Evolutionary conservation across 30 jellyfish, hydroid and myxozoan genomes (phyloP).

Genomic region (Aurelia sp.): DNA sequence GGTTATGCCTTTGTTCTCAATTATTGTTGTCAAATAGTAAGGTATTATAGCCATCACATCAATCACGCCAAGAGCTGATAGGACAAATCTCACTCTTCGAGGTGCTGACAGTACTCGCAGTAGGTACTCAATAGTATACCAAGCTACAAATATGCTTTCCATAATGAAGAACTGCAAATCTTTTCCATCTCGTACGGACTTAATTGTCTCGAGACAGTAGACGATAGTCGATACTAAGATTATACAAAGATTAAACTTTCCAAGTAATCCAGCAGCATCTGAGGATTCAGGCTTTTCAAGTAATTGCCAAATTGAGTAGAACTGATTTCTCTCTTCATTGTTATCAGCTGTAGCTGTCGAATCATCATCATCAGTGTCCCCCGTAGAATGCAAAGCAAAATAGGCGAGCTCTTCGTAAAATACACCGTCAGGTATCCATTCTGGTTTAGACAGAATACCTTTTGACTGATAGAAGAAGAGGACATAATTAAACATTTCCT

Average conservation of each 20-base stretch:
- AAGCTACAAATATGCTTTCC: constrained; percentile 51
- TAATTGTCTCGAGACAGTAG: constrained; percentile 67
- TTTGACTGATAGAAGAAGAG: constrained; percentile 67
- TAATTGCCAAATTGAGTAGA: constrained; percentile 35
- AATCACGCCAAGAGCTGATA: constrained; percentile 60
- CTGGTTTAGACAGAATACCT: constrained; percentile 73
- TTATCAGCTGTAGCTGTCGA: constrained; percentile 5
- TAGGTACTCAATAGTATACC: constrained; percentile 65
- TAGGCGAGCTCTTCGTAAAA: constrained; percentile 47
- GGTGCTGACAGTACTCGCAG: constrained; percentile 66
- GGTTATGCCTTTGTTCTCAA: not conserved
- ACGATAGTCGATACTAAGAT: constrained; percentile 53
- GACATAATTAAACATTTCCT: constrained; percentile 41
- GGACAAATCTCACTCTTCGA: constrained; percentile 16
- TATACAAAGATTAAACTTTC: constrained; percentile 33
- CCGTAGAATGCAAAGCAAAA: constrained; percentile 8
- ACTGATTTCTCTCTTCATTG: not conserved
- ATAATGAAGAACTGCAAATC: constrained; percentile 30
- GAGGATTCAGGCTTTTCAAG: constrained; percentile 65
- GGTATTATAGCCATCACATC: constrained; percentile 60
- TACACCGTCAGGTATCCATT: constrained; percentile 23
- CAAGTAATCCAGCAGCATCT: constrained; percentile 31
- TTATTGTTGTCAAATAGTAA: constrained; percentile 17
- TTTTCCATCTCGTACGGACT: not conserved
- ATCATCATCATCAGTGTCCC: not conserved